phyloP scores from a whole-genome alignment of 2,113 vertebrate genomes.

The Ciconia maguari region DNA sequence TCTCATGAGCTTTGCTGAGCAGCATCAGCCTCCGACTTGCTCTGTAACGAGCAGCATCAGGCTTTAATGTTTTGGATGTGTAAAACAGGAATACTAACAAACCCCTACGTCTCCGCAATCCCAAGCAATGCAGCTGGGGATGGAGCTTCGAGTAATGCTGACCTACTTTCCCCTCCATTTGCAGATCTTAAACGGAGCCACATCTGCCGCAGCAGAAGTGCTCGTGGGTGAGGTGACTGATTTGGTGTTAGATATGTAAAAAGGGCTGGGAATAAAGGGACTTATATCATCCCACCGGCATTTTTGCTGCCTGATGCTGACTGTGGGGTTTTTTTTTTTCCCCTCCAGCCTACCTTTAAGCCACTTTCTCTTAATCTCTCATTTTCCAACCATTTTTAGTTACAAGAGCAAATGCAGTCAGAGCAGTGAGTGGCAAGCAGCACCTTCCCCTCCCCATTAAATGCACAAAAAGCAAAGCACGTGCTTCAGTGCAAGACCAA shows the following conservation, averaged over 20 bases:
- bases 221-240: not conserved
- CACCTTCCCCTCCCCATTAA: not conserved
- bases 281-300: rapidly evolving
- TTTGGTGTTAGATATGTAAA: not conserved
- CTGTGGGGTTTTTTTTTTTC: not conserved
- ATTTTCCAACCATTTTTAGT: not conserved
- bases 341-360: not conserved
- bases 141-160: not conserved
- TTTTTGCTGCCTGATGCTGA: not conserved
- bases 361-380: not conserved
- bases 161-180: not conserved
- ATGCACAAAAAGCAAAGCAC: not conserved
- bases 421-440: not conserved
- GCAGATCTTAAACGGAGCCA: not conserved
- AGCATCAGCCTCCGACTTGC: not conserved
- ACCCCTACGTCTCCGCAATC: not conserved
- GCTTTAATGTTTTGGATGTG: not conserved
- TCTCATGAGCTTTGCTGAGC: not conserved
- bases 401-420: not conserved
- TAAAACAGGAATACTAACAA: not conserved
- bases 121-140: not conserved
- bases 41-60: not conserved
- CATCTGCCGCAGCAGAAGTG: not conserved
- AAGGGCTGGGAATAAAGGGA: not conserved
- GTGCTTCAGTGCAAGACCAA: not conserved